Base-by-base conservation (phyloP, 2,797 vertebrate genomes). In the Borostomias antarcticus region DNA sequence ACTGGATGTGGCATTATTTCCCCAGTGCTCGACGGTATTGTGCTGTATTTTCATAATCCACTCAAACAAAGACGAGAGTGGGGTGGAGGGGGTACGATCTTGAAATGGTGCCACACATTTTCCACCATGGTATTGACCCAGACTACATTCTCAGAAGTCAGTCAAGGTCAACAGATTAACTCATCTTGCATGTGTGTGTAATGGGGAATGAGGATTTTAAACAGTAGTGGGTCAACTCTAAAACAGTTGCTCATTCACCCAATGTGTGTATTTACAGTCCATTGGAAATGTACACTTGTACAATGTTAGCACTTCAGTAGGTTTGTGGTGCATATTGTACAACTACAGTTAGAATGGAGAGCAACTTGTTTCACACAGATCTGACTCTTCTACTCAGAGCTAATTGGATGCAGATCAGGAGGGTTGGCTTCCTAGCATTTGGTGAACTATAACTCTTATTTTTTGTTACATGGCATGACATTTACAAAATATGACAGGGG, bases 401-500 rank as follows among this genome's bases (percentile, higher is more conserved):
- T 58, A 37, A 37, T 58, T 58, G 33, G 19, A 11, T 37, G 57
- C 32, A 23, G 21, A n/a, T 9, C 7, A 19, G 40, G 11, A 43
- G 40, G 40, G 48, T 51, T 25, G 29, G 53, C 15, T 4, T 7
- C 19, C 26, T 40, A 21, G 32, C 4, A 35, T 23, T 43, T 25
- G 32, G 25, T 25, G 57, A 40, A 17, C 21, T 3, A 35, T 5
- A 40, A 21, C 56, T 40, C 33, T 32, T 40, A 13, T 10, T 23
- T 51, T 21, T 21, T 51, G 48, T 51, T 25, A 25, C 32, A 37
- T 25, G 19, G 25, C 57, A 25, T 56, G 28, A 56, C 53, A 30
- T 58, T 58, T 58, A 40, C 21, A 19, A 35, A 40, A 21, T 37
- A 10, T 40, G 57, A 58, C 21, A 15, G 57, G n/a, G 57, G 57